These are phyloP conservation scores for Scortum barcoo DNA, from an alignment of 2,113 vertebrate genomes.

Conservation along the genomic window DNA sequence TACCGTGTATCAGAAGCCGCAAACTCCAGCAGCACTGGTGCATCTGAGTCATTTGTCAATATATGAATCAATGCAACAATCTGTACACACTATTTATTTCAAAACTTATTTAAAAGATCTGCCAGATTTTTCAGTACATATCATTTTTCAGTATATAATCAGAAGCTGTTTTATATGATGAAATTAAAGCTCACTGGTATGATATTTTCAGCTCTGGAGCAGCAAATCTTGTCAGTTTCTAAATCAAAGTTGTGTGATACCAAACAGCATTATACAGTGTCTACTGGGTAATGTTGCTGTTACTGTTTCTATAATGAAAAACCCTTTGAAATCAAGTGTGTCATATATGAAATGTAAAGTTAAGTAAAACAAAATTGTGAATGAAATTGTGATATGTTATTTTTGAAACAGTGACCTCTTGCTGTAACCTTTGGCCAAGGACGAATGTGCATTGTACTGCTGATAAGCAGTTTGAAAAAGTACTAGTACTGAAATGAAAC, in stretches of 20 bases:
- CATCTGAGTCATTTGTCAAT: slow-evolving; percentile 37
- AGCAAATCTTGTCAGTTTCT: background rate
- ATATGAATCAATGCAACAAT: slow-evolving; percentile 22
- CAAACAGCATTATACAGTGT: background rate
- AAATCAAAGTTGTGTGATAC: background rate
- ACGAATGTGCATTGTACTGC: too few relatives aligned
- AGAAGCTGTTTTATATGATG: background rate
- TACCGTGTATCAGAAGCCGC: slow-evolving; percentile 54
- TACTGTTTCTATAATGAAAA: background rate
- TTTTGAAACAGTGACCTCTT: background rate
- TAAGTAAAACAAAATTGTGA: background rate
- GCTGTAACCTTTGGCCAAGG: background rate
- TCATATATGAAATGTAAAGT: background rate
- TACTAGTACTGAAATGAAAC: too few relatives aligned
- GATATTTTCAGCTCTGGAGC: background rate
- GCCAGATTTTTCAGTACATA: too few relatives aligned
- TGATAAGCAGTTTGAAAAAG: too few relatives aligned
- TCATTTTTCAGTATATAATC: background rate
- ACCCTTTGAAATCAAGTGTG: background rate
- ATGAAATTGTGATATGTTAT: background rate
- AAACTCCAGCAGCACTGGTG: slow-evolving; percentile 24
- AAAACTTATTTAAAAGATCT: background rate
- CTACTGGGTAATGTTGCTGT: background rate
- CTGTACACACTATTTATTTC: background rate
- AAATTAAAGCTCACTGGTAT: background rate